phyloP scores from a whole-genome alignment of 2,113 vertebrate species.

The Pterocles burchelli region DNA sequence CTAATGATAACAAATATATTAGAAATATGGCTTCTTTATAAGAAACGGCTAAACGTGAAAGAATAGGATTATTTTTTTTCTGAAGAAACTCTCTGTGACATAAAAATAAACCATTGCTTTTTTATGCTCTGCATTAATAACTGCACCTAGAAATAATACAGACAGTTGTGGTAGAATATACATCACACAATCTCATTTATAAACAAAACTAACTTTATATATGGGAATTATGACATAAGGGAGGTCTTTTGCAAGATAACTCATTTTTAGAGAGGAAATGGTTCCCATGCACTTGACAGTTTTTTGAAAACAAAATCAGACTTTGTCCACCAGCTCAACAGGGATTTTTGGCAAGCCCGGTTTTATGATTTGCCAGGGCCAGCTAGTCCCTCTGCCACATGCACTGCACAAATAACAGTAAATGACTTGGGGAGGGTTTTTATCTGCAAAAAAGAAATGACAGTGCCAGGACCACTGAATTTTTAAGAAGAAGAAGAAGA shows the following conservation, averaged over 20 bases:
- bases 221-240: slow-evolving; percentile 7
- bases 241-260: background rate
- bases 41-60: background rate
- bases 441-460: background rate
- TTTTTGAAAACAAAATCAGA: slow-evolving; percentile 43
- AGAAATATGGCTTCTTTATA: background rate
- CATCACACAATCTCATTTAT: background rate
- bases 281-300: background rate
- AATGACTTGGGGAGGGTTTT: background rate
- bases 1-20: background rate
- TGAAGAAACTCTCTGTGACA: background rate
- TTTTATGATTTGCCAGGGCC: background rate
- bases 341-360: slow-evolving; percentile 25
- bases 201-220: slow-evolving; percentile 29
- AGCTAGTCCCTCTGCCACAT: slow-evolving; percentile 5
- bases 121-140: slow-evolving; percentile 12
- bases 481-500: background rate
- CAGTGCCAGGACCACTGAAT: slow-evolving; percentile 39
- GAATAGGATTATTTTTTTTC: background rate
- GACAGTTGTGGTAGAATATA: background rate
- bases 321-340: slow-evolving; percentile 19
- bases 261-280: slow-evolving; percentile 37
- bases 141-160: slow-evolving; percentile 12
- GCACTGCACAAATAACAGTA: background rate
- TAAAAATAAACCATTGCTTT: background rate